phyloP scores from a whole-genome alignment of 2,888 invertebrate genomes.

The Acanthoscelides obtectus region DNA sequence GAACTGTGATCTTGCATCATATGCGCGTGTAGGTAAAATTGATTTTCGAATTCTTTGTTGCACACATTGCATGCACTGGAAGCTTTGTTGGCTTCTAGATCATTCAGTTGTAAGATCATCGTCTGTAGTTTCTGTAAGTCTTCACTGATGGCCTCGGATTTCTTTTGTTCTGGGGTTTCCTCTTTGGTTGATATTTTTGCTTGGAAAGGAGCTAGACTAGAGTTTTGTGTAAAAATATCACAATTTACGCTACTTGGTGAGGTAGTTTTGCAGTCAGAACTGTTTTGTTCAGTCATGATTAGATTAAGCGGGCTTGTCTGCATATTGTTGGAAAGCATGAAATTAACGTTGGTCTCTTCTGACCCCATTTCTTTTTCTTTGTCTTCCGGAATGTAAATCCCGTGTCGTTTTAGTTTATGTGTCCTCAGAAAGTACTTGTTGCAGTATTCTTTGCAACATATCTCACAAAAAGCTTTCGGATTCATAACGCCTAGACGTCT shows the following conservation, averaged over 20 bases:
- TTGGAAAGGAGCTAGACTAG: slow-evolving; percentile 44
- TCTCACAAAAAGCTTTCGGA: slow-evolving; percentile 88
- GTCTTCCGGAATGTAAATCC: slow-evolving; percentile 65
- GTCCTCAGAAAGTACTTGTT: slow-evolving; percentile 89
- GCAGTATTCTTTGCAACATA: slow-evolving; percentile 89
- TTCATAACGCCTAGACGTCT: slow-evolving; percentile 76
- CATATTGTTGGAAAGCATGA: slow-evolving; percentile 42
- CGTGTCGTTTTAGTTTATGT: slow-evolving; percentile 92
- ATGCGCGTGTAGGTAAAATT: slow-evolving; percentile 65
- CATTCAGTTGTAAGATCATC: slow-evolving; percentile 86
- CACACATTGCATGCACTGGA: slow-evolving; percentile 61
- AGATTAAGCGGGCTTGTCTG: slow-evolving; percentile 76
- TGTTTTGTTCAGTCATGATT: slow-evolving; percentile 64
- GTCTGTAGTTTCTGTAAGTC: slow-evolving; percentile 85
- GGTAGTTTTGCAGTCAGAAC: slow-evolving; percentile 50
- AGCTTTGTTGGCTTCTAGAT: slow-evolving; percentile 60
- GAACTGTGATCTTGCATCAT: slow-evolving; percentile 65
- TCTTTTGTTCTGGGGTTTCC: slow-evolving; percentile 22
- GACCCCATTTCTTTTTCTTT: slow-evolving; percentile 44
- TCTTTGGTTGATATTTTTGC: slow-evolving; percentile 33
- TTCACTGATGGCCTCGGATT: slow-evolving; percentile 66
- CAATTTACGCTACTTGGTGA: slow-evolving; percentile 50
- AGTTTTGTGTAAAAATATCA: slow-evolving; percentile 51
- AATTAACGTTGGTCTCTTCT: slow-evolving; percentile 42
- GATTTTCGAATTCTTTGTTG: slow-evolving; percentile 66